These are phyloP conservation scores for Pseudococcus longispinus DNA, from an alignment of 2,888 invertebrate genomes.

Conservation along the genomic window DNA sequence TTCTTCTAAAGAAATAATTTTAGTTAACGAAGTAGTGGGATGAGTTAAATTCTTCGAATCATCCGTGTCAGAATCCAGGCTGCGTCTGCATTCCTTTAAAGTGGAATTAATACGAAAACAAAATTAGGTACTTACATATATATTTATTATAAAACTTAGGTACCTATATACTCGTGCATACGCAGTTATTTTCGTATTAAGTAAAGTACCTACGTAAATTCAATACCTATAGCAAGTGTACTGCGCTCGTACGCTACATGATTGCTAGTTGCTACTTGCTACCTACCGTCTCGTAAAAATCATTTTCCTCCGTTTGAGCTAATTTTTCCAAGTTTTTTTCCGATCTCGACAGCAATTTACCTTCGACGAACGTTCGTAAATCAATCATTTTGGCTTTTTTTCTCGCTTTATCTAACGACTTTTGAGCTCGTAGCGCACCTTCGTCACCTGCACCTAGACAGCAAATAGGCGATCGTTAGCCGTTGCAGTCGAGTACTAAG, in stretches of 20 bases:
- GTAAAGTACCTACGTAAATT: too few relatives aligned
- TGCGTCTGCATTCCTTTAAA: conserved; percentile 78
- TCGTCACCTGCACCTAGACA: background rate
- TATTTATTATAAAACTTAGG: too few relatives aligned
- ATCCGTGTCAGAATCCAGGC: conserved; percentile 82
- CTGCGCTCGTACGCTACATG: too few relatives aligned
- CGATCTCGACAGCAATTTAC: conserved; percentile 87
- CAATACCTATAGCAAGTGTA: too few relatives aligned
- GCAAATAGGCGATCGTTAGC: too few relatives aligned
- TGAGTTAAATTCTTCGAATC: conserved; percentile 74
- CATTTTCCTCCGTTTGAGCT: conserved; percentile 76
- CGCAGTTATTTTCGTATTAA: too few relatives aligned
- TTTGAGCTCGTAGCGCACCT: background rate
- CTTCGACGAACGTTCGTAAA: conserved; percentile 88
- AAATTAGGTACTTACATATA: too few relatives aligned
- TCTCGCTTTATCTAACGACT: conserved; percentile 67
- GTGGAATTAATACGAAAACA: too few relatives aligned
- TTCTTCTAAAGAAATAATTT: conserved; percentile 67
- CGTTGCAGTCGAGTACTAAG: too few relatives aligned
- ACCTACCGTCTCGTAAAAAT: conserved; percentile 54
- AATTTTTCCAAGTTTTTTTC: conserved; percentile 90
- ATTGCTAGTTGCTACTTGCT: background rate
- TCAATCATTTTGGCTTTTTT: conserved; percentile 91
- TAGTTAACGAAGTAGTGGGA: conserved; percentile 74
- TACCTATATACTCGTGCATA: too few relatives aligned